Base-by-base conservation (phyloP, 2,888 invertebrate species). In the Lobophora halterata region DNA sequence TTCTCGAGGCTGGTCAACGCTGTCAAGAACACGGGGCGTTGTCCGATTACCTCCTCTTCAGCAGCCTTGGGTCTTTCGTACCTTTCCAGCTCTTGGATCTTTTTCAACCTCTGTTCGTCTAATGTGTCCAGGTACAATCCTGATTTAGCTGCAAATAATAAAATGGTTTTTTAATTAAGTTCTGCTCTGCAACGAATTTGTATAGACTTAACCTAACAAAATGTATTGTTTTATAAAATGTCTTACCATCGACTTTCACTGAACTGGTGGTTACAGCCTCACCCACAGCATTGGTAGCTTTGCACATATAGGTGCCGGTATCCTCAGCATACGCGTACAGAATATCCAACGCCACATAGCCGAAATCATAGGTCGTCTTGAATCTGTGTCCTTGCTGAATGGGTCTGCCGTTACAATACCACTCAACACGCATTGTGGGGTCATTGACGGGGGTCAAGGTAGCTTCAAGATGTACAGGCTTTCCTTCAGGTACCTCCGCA, bases 341-440 rank as follows among this genome's bases (percentile, higher is more conserved):
- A 58, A 99, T 96, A 71, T 99, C 99, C 58, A 99, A 88, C 16
- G 98, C 97, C 12, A 98, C 98, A 73, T 95, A 98, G 49, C 99
- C 99, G 78, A 99, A 99, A 76, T 99, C 99, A 67, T 97, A 96
- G 1, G 95, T 96, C 2, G 97, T 97, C 79, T 97, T 97, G 82
- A 98, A 99, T 52, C 99, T 92, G 74, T 98, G 98, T 28, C 98
- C 96, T 69, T 94, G 94, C 65, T 95, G 94, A 61, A 99, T 92
- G 1, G 98, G 97, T 62, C 93, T 90, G 32, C 97, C 98, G 80
- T 99, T 97, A 76, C 96, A 95, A 85, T 92, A 98, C 99, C 99
- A 99, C 85, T 99, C 98, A 5, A 99, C 97, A 55, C 93, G 93
- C 98, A 99, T 98, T 4, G 97, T 97, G 2, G 99, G 97, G 78